Percentiles rank a stretch among this genome's conserved stretches.
Conservation (phyloP, 2,797 vertebrate species). For the Sebastolobus altivelis region DNA sequence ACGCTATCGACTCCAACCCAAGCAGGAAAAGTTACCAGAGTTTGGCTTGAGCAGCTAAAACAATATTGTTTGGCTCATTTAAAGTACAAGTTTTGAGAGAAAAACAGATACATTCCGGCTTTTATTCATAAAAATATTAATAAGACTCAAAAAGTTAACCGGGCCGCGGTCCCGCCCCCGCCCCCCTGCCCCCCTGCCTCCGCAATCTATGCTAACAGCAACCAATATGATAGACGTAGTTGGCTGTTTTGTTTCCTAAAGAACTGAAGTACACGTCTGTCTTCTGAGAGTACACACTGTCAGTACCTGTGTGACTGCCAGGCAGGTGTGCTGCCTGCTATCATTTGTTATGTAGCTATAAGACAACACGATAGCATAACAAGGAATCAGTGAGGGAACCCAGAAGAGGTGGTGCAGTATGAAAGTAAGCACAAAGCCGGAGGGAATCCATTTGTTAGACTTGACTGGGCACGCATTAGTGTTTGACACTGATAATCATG, state of each 20-base stretch:
- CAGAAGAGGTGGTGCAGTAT: slow-evolving; percentile 33
- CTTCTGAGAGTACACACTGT: slow-evolving; percentile 17
- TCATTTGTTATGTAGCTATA: slow-evolving; percentile 38
- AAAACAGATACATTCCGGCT: too few relatives aligned
- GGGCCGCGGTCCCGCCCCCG: too few relatives aligned
- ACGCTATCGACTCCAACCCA: too few relatives aligned
- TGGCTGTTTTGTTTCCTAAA: neutral
- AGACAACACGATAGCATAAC: slow-evolving; percentile 33
- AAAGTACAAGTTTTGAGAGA: neutral
- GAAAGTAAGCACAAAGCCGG: slow-evolving; percentile 24
- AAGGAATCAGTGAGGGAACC: slow-evolving; percentile 26
- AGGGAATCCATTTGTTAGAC: slow-evolving; percentile 43
- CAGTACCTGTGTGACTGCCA: slow-evolving; percentile 7
- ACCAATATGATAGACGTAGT: neutral
- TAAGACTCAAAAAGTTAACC: too few relatives aligned
- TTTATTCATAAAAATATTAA: too few relatives aligned
- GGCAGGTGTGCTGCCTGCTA: slow-evolving; percentile 43
- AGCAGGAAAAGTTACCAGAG: too few relatives aligned
- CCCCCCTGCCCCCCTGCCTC: too few relatives aligned
- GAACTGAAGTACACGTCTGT: slow-evolving; percentile 10
- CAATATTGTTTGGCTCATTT: neutral
- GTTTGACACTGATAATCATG: slow-evolving; percentile 56
- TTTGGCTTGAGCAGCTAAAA: neutral
- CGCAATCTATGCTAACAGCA: neutral
- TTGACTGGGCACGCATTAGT: slow-evolving; percentile 47